Base-by-base conservation (phyloP, 2,888 invertebrate species). In the Drosophila antonietae region DNA sequence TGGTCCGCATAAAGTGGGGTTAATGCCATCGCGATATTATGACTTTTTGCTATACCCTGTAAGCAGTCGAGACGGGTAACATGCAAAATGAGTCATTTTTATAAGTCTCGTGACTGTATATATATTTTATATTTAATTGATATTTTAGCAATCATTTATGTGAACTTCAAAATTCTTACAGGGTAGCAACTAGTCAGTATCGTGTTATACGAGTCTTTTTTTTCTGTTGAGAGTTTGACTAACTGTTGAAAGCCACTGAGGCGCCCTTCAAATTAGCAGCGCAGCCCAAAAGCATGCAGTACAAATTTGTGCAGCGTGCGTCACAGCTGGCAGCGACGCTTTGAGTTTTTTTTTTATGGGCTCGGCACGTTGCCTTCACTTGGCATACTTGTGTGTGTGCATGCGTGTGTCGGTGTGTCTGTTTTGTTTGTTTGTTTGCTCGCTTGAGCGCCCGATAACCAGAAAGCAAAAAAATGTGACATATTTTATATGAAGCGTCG, bases 271-370 rank as follows among this genome's bases (percentile, higher is more conserved):
- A 49, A 60, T 49, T 68, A 37, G 15, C 39, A 56, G 3, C 8
- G 4, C 58, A 33, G 73, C 82, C 86, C 6, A 68, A 86, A 82
- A 86, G 83, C 61, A 82, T 67, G 75, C 82, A 65, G 28, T 12
- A 31, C 0, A 74, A 74, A 55, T 18, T 70, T 18, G 4, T 28
- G 33, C 43, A 15, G 49, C 2, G 0, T 12, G 39, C 49, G 47
- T 47, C 57, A 44, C 41, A 41, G 56, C 35, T 52, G 23, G 60
- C 68, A 58, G 68, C 52, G 43, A 23, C 39, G 63, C 81, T 46
- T 59, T 65, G 68, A 31, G 49, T 66, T 68, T 66, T 77, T 88
- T 86, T 81, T 88, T 86, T 86, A 89, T 86, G 86, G 86, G 87
- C 81, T 84, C 82, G 86, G 84, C 86, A 80, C 87, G 78, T 85